These are phyloP conservation scores for Atherinosoma microstoma DNA, from an alignment of 2,797 vertebrate species.

Conservation along the genomic window DNA sequence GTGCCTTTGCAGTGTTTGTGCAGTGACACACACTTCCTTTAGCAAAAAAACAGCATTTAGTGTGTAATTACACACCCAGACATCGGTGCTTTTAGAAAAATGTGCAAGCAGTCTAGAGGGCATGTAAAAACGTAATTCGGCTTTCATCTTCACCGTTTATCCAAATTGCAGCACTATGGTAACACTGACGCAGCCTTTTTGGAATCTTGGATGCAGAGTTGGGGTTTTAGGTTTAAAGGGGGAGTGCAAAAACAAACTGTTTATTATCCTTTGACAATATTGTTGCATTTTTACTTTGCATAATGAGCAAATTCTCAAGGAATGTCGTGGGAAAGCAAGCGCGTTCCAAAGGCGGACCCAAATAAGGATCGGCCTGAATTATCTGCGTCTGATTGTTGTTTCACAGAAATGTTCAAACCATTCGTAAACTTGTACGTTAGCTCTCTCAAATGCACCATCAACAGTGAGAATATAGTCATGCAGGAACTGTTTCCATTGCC, in stretches of 20 bases:
- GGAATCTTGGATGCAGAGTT: conserved; percentile 70
- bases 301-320: conserved; percentile 58
- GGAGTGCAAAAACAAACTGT: conserved; percentile 64
- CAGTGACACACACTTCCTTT: conserved; percentile 61
- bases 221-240: conserved; percentile 67
- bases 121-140: conserved; percentile 74
- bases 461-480: conserved; percentile 52
- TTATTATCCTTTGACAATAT: conserved; percentile 69
- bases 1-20: conserved; percentile 50
- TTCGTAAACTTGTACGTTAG: conserved; percentile 36
- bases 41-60: conserved; percentile 65
- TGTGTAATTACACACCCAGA: conserved; percentile 81
- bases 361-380: conserved; percentile 37
- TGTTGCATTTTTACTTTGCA: conserved; percentile 57
- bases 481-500: conserved; percentile 66
- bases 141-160: conserved; percentile 80
- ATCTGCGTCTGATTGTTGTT: conserved; percentile 44
- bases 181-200: conserved; percentile 69
- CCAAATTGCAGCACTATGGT: conserved; percentile 77
- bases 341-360: conserved; percentile 17
- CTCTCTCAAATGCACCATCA: conserved; percentile 60
- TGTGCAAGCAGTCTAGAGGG: conserved; percentile 75
- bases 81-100: conserved; percentile 72
- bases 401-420: conserved; percentile 49
- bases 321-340: conserved; percentile 56